Conservation (phyloP, 2,113 vertebrate genomes). For the Pachypanchax playfairii region DNA sequence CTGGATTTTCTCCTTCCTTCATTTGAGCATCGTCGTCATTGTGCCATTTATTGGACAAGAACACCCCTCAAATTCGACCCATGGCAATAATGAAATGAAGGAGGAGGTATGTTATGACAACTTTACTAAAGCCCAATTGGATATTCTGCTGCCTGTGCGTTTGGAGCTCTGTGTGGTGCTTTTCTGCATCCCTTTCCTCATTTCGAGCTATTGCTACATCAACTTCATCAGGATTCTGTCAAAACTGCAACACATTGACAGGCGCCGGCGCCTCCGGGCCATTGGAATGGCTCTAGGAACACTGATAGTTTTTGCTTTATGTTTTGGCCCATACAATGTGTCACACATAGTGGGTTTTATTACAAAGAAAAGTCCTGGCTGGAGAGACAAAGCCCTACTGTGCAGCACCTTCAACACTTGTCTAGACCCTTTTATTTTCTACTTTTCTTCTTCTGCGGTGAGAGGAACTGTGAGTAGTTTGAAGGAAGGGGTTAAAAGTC, state of each 20-base stretch:
- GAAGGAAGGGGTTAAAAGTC: conserved; percentile 34
- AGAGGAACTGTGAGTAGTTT: conserved; percentile 68
- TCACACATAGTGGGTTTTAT: conserved; percentile 87
- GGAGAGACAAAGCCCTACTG: conserved; percentile 83
- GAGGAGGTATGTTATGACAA: conserved; percentile 78
- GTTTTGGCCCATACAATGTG: conserved; percentile 88
- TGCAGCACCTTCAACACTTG: conserved; percentile 87
- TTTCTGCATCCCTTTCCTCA: conserved; percentile 83
- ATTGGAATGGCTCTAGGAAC: conserved; percentile 82
- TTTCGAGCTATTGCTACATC: conserved; percentile 81
- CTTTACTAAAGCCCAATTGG: conserved; percentile 76
- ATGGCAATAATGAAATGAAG: rapidly evolving
- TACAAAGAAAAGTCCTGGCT: conserved; percentile 66
- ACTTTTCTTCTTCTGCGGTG: conserved; percentile 85
- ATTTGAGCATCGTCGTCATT: conserved; percentile 84
- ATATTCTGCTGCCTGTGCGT: conserved; percentile 79
- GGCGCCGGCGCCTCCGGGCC: conserved; percentile 73
- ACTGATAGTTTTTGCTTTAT: conserved; percentile 82
- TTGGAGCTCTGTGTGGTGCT: conserved; percentile 84
- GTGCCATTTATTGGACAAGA: conserved; percentile 54
- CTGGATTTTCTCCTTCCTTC: conserved; percentile 80
- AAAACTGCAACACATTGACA: conserved; percentile 74
- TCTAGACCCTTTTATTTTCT: conserved; percentile 89
- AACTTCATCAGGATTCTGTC: conserved; percentile 80
- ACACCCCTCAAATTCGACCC: rapidly evolving